Evolutionary conservation across 1,140 invertebrate genomes (phyloP).

Genomic region (Papilio dardanus): DNA sequence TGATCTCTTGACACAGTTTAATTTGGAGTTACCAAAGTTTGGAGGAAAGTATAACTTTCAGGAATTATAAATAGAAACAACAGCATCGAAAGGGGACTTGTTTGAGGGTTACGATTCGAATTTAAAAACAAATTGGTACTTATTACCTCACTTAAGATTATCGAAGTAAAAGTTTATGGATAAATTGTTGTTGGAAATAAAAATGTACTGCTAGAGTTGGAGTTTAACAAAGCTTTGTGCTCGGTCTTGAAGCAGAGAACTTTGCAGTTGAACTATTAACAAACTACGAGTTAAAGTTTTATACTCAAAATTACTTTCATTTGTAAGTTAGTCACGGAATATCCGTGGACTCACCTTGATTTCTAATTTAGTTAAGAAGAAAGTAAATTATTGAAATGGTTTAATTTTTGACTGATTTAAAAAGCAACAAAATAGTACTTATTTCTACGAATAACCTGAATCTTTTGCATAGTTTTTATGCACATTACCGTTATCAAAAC

Average conservation of each 20-base stretch:
- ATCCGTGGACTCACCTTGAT: not conserved
- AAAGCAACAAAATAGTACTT: not conserved
- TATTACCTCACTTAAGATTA: not conserved
- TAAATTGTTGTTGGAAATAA: not conserved
- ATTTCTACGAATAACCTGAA: not conserved
- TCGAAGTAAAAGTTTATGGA: not conserved
- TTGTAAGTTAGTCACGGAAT: not conserved
- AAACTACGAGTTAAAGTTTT: not conserved
- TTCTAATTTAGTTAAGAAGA: not conserved
- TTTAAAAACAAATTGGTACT: not conserved
- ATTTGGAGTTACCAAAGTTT: not conserved
- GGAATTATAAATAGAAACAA: not conserved
- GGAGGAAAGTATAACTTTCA: not conserved
- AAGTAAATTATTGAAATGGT: not conserved
- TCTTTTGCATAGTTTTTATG: not conserved
- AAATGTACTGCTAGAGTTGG: not conserved
- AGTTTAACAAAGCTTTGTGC: slow-evolving; percentile 3
- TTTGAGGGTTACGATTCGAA: not conserved
- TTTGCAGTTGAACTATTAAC: slow-evolving; percentile 5
- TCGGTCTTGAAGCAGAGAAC: not conserved
- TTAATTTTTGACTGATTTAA: not conserved
- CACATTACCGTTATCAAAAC: not conserved
- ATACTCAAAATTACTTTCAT: slow-evolving; percentile 6
- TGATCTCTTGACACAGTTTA: not conserved
- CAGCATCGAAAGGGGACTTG: too few species aligned